A percentile compares a stretch with the other conserved stretches of the same genome.
These are phyloP conservation scores for Frankliniella fusca DNA, from an alignment of 2,888 invertebrate species.

Conservation along the genomic window DNA sequence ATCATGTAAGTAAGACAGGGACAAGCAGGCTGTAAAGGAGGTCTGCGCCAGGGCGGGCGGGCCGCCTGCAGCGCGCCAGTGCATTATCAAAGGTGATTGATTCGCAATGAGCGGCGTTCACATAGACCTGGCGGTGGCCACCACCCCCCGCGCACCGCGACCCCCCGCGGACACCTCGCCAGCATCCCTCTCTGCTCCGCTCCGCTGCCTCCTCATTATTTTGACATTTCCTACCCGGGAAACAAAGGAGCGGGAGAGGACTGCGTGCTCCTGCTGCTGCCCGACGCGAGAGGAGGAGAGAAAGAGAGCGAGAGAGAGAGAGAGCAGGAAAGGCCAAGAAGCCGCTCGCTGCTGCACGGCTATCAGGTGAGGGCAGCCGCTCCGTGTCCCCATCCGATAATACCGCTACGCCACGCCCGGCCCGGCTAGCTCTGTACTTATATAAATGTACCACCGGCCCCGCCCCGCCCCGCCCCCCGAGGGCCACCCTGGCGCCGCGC, in stretches of 20 bases:
- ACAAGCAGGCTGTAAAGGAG: too few species aligned
- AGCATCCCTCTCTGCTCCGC: background rate
- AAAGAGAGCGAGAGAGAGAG: too few species aligned
- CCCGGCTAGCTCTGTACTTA: background rate
- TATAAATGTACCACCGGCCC: constrained; percentile 6
- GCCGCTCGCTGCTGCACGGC: too few species aligned
- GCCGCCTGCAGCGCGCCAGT: too few species aligned
- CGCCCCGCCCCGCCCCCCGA: background rate
- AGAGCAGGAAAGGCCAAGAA: too few species aligned
- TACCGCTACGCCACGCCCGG: background rate
- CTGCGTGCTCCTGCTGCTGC: background rate
- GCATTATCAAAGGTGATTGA: background rate
- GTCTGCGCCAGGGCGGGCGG: too few species aligned
- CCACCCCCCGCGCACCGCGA: background rate
- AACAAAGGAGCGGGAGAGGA: background rate
- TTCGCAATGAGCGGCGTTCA: constrained; percentile 5
- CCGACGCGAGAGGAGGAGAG: background rate
- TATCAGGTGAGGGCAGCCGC: too few species aligned
- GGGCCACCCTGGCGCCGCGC: background rate
- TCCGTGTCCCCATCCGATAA: constrained; percentile 3
- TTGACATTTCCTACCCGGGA: background rate
- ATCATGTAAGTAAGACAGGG: too few species aligned
- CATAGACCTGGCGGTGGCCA: background rate
- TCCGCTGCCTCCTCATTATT: background rate
- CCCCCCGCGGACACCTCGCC: background rate